These are phyloP conservation scores for Baryphthengus martii DNA, from an alignment of 2,113 vertebrate species.

Conservation along the genomic window DNA sequence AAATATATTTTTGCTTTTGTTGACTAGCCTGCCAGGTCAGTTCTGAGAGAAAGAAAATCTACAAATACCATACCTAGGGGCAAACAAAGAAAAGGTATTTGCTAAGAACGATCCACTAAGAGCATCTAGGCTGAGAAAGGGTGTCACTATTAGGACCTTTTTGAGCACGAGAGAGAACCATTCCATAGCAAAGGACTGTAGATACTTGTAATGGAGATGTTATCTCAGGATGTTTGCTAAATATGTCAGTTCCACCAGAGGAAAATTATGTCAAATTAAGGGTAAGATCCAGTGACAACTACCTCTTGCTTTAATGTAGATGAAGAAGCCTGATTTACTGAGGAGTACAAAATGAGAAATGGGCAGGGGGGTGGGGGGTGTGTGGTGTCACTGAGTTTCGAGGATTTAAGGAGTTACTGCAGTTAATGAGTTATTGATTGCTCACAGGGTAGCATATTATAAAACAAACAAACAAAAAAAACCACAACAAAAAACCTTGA, in stretches of 20 bases:
- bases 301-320: background rate
- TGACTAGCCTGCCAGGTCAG: background rate
- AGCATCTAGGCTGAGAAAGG: background rate
- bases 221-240: background rate
- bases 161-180: background rate
- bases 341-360: background rate
- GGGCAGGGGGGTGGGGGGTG: rapidly evolving
- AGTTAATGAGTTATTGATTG: background rate
- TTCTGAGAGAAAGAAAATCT: background rate
- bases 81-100: background rate
- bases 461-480: no score
- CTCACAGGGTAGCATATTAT: background rate
- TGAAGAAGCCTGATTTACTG: background rate
- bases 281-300: background rate
- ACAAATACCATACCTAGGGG: background rate
- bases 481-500: background rate
- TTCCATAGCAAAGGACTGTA: background rate
- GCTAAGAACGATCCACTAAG: background rate
- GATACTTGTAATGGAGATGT: background rate
- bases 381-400: background rate
- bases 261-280: background rate
- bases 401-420: background rate
- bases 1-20: constrained; percentile 20
- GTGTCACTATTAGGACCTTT: background rate
- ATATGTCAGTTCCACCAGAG: background rate